Evolutionary conservation across 2,888 invertebrate species (phyloP).

Genomic region (Andrena minutula): DNA sequence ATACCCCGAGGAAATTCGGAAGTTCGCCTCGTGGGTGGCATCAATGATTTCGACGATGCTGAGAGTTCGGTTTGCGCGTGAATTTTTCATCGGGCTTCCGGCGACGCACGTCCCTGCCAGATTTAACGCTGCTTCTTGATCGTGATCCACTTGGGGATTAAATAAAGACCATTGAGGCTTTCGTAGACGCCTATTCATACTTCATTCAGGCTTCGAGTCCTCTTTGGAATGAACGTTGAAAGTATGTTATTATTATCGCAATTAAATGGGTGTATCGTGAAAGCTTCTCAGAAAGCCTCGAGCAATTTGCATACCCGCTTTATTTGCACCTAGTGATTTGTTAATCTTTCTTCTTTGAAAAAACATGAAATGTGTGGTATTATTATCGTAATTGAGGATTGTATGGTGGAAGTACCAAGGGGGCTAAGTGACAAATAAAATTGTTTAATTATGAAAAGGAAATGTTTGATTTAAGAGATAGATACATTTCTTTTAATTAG

Average conservation of each 20-base stretch:
- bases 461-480: too few species aligned
- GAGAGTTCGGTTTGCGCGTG: conserved; percentile 25
- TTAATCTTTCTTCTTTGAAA: not conserved
- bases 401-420: not conserved
- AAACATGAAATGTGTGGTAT: not conserved
- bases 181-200: not conserved
- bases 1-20: conserved; percentile 31
- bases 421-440: not conserved
- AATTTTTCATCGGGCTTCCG: conserved; percentile 33
- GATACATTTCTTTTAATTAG: too few species aligned
- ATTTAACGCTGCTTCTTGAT: not conserved
- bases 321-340: not conserved
- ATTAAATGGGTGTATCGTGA: not conserved
- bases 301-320: too few species aligned
- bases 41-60: conserved; percentile 55
- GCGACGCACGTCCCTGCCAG: not conserved
- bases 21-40: conserved; percentile 32
- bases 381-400: not conserved
- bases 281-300: not conserved
- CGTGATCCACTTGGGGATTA: conserved; percentile 15
- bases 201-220: not conserved
- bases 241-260: not conserved
- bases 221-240: not conserved
- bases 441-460: not conserved
- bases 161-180: not conserved